Percentiles rank a stretch among this genome's conserved stretches.
Evolutionary conservation across 2,113 vertebrate species (phyloP).

Genomic region (Neodon shergylaensis): DNA sequence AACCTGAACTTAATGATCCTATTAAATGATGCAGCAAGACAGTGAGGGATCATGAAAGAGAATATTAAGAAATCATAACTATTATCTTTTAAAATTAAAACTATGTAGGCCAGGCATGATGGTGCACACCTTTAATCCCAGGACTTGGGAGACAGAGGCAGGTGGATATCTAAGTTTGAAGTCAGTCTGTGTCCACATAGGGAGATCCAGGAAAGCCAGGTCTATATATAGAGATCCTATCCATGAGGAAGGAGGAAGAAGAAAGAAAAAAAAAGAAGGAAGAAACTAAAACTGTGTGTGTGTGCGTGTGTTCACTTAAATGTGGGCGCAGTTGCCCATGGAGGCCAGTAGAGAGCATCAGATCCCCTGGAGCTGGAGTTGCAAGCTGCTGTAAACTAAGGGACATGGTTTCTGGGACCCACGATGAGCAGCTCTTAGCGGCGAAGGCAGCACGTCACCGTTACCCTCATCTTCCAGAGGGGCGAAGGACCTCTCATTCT

Average conservation of each 20-base stretch:
- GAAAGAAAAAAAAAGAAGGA: too few species aligned
- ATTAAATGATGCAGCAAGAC: neutral
- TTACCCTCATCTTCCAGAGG: constrained; percentile 84
- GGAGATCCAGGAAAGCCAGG: neutral
- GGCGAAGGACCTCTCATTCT: constrained; percentile 91
- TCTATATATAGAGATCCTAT: neutral
- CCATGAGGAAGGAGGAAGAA: neutral
- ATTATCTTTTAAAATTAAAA: neutral
- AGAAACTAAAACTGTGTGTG: neutral
- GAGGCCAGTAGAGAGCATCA: neutral
- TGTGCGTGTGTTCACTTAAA: neutral
- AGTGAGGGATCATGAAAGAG: neutral
- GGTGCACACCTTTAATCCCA: neutral
- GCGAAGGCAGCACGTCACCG: neutral
- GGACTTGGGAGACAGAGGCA: neutral
- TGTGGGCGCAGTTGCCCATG: neutral
- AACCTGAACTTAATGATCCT: neutral
- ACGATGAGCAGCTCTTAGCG: neutral
- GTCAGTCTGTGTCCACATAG: neutral
- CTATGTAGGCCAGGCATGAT: neutral
- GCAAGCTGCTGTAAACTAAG: neutral
- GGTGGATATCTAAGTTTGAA: neutral
- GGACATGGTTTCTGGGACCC: neutral
- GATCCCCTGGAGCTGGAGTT: neutral
- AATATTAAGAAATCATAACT: neutral